Conservation (phyloP, 2,888 invertebrate genomes). For the Myathropa florea region DNA sequence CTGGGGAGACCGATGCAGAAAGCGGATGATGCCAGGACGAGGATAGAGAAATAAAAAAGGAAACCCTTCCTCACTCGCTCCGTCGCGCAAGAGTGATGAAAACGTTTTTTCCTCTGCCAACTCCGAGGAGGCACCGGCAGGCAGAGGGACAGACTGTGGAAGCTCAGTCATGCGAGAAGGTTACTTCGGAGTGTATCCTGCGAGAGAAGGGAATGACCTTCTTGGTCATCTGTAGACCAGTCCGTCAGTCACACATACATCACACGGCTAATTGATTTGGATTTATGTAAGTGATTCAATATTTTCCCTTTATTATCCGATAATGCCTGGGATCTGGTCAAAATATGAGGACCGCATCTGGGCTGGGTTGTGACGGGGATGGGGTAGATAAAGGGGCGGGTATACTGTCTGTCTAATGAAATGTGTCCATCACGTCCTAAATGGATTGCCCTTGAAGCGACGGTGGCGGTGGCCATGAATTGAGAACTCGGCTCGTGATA, state of each 20-base stretch:
- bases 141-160: background rate
- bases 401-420: background rate
- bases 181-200: background rate
- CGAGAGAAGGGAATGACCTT: background rate
- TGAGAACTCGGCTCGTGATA: no score
- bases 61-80: background rate
- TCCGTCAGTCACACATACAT: slow-evolving; percentile 24
- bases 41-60: background rate
- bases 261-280: slow-evolving; percentile 41
- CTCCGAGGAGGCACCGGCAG: background rate
- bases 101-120: background rate
- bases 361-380: background rate
- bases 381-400: background rate
- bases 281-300: slow-evolving; percentile 16
- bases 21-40: background rate
- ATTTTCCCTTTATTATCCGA: slow-evolving; percentile 21
- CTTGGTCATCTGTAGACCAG: slow-evolving; percentile 20
- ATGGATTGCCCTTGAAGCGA: background rate
- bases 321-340: slow-evolving; percentile 2
- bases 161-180: background rate
- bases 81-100: slow-evolving; percentile 4
- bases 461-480: no score
- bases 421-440: background rate
- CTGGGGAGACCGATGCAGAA: slow-evolving; percentile 3
- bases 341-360: background rate